A percentile compares a stretch with the other conserved stretches of the same genome.
These are phyloP conservation scores for Trachythela sp. DNA, from an alignment of 64 coral and sea anemone species.

Conservation along the genomic window DNA sequence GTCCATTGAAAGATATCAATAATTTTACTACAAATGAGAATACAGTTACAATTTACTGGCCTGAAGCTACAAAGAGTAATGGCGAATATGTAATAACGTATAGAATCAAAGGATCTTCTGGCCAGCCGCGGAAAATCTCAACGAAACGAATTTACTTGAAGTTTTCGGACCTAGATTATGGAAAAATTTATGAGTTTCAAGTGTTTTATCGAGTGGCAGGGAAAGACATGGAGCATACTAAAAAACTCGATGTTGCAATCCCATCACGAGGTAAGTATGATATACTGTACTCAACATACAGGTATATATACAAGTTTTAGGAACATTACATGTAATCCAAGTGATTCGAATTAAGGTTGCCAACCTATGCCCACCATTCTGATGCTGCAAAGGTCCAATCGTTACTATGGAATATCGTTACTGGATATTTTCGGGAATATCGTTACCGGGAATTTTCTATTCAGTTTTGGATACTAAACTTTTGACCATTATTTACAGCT, in stretches of 20 bases:
- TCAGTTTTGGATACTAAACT: background rate
- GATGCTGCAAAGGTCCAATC: no score
- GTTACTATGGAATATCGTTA: background rate
- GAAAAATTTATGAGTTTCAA: conserved; percentile 1
- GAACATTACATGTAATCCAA: background rate
- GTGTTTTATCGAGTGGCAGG: background rate
- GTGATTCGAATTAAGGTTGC: no score
- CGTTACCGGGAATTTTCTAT: background rate
- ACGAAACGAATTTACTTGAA: background rate
- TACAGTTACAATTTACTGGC: background rate
- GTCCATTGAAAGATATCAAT: background rate
- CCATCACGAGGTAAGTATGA: background rate
- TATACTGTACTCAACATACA: background rate
- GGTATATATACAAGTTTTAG: background rate
- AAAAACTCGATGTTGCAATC: background rate
- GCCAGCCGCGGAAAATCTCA: background rate
- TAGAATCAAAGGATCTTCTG: background rate
- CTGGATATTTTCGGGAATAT: background rate
- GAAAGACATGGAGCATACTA: background rate
- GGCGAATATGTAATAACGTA: background rate
- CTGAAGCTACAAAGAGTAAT: background rate
- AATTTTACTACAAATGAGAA: background rate
- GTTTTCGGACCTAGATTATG: background rate
- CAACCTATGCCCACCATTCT: no score
- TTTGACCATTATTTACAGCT: background rate